Evolutionary conservation across 1,140 invertebrate genomes (phyloP).

Genomic region (Sycophaga agraensis): DNA sequence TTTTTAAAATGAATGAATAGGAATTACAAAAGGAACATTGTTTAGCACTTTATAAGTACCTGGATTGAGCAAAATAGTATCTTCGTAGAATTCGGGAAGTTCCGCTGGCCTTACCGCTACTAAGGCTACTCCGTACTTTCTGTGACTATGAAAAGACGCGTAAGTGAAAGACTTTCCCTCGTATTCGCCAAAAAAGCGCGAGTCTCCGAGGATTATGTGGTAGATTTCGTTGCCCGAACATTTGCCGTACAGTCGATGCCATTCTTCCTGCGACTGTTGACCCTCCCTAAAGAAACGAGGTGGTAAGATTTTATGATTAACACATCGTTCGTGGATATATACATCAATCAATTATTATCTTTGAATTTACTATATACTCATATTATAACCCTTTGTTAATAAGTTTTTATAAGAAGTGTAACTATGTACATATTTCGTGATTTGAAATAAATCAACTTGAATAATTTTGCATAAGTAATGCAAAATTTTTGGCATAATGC

Average conservation of each 20-base stretch:
- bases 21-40: no score
- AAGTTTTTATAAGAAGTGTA: no score
- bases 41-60: no score
- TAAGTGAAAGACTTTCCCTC: slow-evolving; percentile 98
- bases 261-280: slow-evolving; percentile 93
- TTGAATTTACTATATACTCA: no score
- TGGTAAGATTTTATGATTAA: neutral
- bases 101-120: slow-evolving; percentile 92
- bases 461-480: no score
- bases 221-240: slow-evolving; percentile 99
- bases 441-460: no score
- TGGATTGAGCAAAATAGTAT: slow-evolving; percentile 94
- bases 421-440: no score
- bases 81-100: slow-evolving; percentile 90
- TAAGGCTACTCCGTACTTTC: slow-evolving; percentile 96
- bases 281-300: slow-evolving; percentile 77
- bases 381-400: no score
- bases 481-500: no score
- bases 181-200: slow-evolving; percentile 96
- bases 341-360: no score
- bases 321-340: no score
- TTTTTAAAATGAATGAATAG: no score
- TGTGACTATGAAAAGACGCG: slow-evolving; percentile 96
- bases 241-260: slow-evolving; percentile 94
- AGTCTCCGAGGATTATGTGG: slow-evolving; percentile 92